A percentile compares a stretch with the other conserved stretches of the same genome.
Conservation (phyloP, 2,888 invertebrate genomes). For the Epiperipatus broadwayi region DNA sequence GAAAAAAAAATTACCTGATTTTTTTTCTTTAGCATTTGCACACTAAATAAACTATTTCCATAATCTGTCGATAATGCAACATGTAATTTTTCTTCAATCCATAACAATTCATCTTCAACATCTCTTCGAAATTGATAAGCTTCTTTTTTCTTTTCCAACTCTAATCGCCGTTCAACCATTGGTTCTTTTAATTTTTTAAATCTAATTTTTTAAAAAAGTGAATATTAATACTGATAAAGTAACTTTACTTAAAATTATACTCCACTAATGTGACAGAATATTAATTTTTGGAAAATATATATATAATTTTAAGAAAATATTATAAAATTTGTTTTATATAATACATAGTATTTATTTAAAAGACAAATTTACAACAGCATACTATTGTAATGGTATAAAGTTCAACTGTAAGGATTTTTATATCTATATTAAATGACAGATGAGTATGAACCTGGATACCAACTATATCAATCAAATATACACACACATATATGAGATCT, state of each 20-base stretch:
- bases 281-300: no score
- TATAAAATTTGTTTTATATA: no score
- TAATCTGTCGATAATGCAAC: constrained; percentile 72
- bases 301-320: no score
- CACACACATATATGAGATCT: no score
- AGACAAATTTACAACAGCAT: no score
- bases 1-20: constrained; percentile 42
- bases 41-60: constrained; percentile 93
- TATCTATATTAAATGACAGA: no score
- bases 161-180: constrained; percentile 61
- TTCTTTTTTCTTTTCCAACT: constrained; percentile 92
- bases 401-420: no score
- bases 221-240: constrained; percentile 9
- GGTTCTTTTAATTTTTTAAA: constrained; percentile 90
- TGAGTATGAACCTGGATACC: no score
- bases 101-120: constrained; percentile 91
- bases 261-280: no score
- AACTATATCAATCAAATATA: no score
- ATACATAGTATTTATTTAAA: no score
- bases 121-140: constrained; percentile 92
- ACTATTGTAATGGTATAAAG: no score
- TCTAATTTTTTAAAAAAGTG: constrained; percentile 20
- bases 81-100: constrained; percentile 94
- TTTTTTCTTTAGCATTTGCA: constrained; percentile 93
- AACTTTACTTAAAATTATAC: background rate